Evolutionary conservation across 2,797 vertebrate genomes (phyloP).

Genomic region (Sparus aurata): DNA sequence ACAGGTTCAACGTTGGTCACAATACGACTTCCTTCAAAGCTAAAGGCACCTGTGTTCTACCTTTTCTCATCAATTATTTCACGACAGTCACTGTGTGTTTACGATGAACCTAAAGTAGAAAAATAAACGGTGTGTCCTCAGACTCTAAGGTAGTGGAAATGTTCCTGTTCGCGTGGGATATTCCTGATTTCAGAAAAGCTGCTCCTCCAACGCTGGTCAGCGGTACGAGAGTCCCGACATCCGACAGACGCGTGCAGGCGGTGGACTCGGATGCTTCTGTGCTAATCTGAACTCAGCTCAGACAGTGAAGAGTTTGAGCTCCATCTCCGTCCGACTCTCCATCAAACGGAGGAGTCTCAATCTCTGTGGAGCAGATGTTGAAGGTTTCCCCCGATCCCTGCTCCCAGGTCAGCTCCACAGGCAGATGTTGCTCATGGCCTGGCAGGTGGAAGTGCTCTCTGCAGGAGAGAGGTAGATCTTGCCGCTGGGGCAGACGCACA

Average conservation of each 20-base stretch:
- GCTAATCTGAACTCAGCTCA: constrained; percentile 31
- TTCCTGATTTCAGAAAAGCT: constrained; percentile 63
- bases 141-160: constrained; percentile 39
- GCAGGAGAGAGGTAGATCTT: constrained; percentile 93
- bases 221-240: constrained; percentile 35
- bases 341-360: constrained; percentile 8
- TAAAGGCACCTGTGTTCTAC: constrained; percentile 72
- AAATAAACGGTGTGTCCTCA: constrained; percentile 69
- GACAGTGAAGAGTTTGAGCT: constrained; percentile 12
- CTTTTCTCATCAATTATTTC: neutral
- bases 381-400: neutral
- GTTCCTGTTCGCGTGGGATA: constrained; percentile 20
- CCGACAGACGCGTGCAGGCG: constrained; percentile 11
- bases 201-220: constrained; percentile 3
- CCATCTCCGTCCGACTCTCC: neutral
- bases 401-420: constrained; percentile 87
- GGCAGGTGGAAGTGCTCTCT: constrained; percentile 91
- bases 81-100: constrained; percentile 30
- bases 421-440: constrained; percentile 94
- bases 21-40: constrained; percentile 37
- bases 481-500: constrained; percentile 94
- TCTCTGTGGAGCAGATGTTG: constrained; percentile 36
- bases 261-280: neutral
- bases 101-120: constrained; percentile 63
- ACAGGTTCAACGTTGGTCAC: constrained; percentile 23